Evolutionary conservation across 2,888 invertebrate species (phyloP).

Genomic region (Pammene aurita): DNA sequence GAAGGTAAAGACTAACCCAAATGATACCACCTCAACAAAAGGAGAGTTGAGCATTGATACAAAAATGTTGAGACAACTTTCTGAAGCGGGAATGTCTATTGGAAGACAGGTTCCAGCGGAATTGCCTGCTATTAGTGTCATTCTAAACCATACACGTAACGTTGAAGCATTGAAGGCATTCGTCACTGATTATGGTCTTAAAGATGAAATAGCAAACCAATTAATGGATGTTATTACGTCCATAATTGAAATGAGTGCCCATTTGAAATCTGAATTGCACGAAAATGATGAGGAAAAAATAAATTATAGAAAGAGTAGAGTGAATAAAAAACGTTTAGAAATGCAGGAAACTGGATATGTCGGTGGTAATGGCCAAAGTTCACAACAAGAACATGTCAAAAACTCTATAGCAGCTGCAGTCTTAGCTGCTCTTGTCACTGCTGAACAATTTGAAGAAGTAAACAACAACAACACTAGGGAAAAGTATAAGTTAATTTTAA

Average conservation of each 20-base stretch:
- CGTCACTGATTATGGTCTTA: slow-evolving; percentile 76
- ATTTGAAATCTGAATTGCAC: slow-evolving; percentile 73
- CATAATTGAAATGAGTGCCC: slow-evolving; percentile 80
- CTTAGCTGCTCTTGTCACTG: slow-evolving; percentile 77
- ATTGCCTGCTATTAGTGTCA: slow-evolving; percentile 84
- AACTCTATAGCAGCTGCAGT: slow-evolving; percentile 82
- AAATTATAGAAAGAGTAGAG: slow-evolving; percentile 64
- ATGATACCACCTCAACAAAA: slow-evolving; percentile 78
- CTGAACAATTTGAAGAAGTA: slow-evolving; percentile 78
- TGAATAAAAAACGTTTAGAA: slow-evolving; percentile 62
- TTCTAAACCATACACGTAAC: slow-evolving; percentile 77
- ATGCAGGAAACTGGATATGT: slow-evolving; percentile 53
- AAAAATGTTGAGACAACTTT: slow-evolving; percentile 85
- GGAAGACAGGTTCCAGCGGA: slow-evolving; percentile 85
- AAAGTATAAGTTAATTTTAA: slow-evolving; percentile 78
- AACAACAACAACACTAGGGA: slow-evolving; percentile 78
- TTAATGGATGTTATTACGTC: slow-evolving; percentile 78
- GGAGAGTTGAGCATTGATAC: slow-evolving; percentile 86
- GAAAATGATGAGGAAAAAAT: slow-evolving; percentile 57
- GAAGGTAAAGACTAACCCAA: slow-evolving; percentile 79
- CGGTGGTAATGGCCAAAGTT: slow-evolving; percentile 61
- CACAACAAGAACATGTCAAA: slow-evolving; percentile 79
- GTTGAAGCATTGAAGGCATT: slow-evolving; percentile 78
- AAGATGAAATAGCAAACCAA: slow-evolving; percentile 81
- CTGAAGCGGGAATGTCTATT: slow-evolving; percentile 87